Conservation (phyloP, 2,797 vertebrate genomes). For the Clarias laeviceps region DNA sequence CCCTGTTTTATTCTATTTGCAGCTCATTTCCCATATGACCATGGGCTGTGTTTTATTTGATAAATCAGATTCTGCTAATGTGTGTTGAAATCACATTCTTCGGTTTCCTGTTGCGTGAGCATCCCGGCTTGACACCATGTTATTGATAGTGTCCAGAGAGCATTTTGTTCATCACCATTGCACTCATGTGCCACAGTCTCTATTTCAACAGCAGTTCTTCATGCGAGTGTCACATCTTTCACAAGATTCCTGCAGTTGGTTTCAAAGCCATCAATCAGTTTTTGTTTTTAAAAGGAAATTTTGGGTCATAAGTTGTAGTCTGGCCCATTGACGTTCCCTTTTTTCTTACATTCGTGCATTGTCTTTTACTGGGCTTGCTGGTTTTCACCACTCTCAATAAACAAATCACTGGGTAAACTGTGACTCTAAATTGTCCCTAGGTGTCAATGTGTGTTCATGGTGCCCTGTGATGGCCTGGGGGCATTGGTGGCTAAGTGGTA, state of each 20-base stretch:
- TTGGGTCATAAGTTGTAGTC: neutral
- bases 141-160: constrained; percentile 25
- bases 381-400: neutral
- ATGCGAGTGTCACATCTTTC: neutral
- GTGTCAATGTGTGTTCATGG: neutral
- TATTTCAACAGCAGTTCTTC: constrained; percentile 32
- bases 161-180: constrained; percentile 47
- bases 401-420: neutral
- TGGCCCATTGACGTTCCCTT: neutral
- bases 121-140: constrained; percentile 22
- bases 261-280: neutral
- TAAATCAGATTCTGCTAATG: constrained; percentile 44
- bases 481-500: too few relatives aligned
- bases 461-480: neutral
- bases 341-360: neutral
- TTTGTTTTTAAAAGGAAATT: neutral
- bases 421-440: neutral
- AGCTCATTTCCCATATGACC: constrained; percentile 30
- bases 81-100: constrained; percentile 42
- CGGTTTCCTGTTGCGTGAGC: constrained; percentile 33
- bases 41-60: constrained; percentile 46
- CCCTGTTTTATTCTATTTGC: constrained; percentile 6
- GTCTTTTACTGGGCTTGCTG: neutral
- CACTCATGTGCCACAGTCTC: constrained; percentile 32
- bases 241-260: neutral